Percentiles rank a stretch among this genome's conserved stretches.
Evolutionary conservation across 2,113 vertebrate species (phyloP).

Genomic region (Nothocercus nigrocapillus): DNA sequence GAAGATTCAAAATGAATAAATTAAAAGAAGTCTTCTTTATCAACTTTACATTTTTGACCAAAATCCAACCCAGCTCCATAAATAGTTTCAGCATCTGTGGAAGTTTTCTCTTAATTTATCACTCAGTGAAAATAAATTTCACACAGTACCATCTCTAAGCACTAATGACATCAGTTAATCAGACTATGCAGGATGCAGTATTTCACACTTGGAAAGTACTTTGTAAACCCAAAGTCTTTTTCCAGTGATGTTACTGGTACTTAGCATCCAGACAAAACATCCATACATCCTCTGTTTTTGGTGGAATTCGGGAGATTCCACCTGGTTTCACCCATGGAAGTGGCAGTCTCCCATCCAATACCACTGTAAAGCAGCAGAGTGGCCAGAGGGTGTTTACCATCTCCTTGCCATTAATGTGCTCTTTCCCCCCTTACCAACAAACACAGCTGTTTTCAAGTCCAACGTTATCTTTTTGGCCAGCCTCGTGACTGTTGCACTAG

Average conservation of each 20-base stretch:
- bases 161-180: neutral
- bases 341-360: neutral
- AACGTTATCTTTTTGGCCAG: neutral
- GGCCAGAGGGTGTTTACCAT: neutral
- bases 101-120: neutral
- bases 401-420: neutral
- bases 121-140: neutral
- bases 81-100: fast-evolving
- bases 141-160: neutral
- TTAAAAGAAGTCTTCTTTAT: neutral
- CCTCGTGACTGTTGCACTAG: neutral
- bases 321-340: neutral
- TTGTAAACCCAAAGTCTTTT: neutral
- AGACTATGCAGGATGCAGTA: neutral
- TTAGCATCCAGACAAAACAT: neutral
- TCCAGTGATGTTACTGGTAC: neutral
- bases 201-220: neutral
- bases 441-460: neutral
- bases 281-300: neutral
- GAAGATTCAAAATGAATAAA: neutral
- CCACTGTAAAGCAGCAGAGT: neutral
- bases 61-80: neutral
- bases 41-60: neutral
- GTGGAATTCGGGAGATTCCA: neutral
- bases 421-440: neutral